Evolutionary conservation across 1,140 invertebrate genomes (phyloP), one percentile per base, ranked within the genome.

Genomic region (Marisa cornuarietis): DNA sequence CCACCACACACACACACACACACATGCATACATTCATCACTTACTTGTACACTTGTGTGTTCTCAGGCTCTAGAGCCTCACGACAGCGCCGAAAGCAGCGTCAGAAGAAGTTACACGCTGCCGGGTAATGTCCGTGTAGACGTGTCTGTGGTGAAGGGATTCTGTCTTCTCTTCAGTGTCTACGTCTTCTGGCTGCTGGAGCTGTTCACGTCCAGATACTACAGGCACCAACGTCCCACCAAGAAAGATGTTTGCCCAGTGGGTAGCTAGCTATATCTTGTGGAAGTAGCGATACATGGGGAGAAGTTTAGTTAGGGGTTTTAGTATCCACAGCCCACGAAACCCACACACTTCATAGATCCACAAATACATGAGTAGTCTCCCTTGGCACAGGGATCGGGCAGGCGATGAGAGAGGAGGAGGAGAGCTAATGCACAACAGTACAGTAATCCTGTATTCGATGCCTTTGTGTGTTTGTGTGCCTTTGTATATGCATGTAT

Each of bases 141-240:
- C 0, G 75, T 49, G 4, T 16, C 62, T 66, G 49, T 71, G 14
- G 68, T 72, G 24, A 83, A 82, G 42, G 61, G 80, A 66, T 76
- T 81, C 65, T 78, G 79, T 9, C 68, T 85, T 18, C 71, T 85
- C 13, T 80, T 49, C 22, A 81, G 79, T 68, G 73, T 85, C 20
- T 85, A 85, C 73, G 69, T 71, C 4, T 83, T 85, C 68, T 83
- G 81, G 71, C 26, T 83, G 16, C 75, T 85, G 61, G 82, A 85
- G 76, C 9, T 85, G n/a, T 18, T 80, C 22, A 65, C 81, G n/a
- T 80, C 73, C 24, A 61, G 51, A 13, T 71, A 82, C 22, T 79
- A 83, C 58, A 52, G 42, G 2, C 79, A 81, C 54, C 76, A 77
- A 58, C 73, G 77, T 42, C n/a, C 9, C 16, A 16, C 49, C 6